Base-by-base conservation (phyloP, 2,888 invertebrate species). In the Blastobasis adustella region DNA sequence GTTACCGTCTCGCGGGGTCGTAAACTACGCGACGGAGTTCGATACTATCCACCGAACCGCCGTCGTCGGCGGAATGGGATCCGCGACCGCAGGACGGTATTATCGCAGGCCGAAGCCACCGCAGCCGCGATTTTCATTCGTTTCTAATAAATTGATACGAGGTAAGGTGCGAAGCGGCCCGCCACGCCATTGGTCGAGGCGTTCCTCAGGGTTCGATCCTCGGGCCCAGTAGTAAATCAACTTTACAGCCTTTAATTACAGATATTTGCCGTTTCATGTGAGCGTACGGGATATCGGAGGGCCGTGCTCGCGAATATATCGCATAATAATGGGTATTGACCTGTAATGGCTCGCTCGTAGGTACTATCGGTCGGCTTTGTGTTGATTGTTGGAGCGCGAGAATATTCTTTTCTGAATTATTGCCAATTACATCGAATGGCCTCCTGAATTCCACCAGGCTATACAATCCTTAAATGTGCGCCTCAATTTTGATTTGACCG, bases 241-340 rank as follows among this genome's bases (percentile, higher is more conserved):
- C 82, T 88, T 88, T 88, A 88, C 87, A 87, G 80, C 87, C 85
- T 85, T 86, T 87, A 88, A 88, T 88, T 88, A 87, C 87, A 88
- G 79, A 86, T 85, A 87, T 88, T 88, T 85, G 84, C 87, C 82
- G 77, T 86, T 85, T 84, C 81, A 83, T 84, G 81, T 76, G 79
- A 82, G 78, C 69, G 82, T 77, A 76, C 76, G 82, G 79, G 80
- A 79, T 84, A 86, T 86, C 85, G 79, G 79, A 79, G 84, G 81
- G 84, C 79, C 69, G 83, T 71, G 84, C 84, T 84, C 82, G 85
- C 85, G 81, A 87, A 87, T 87, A 87, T 86, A 88, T 88, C 82
- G 85, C 80, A 82, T 88, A 88, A 88, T 88, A 88, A 88, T 87
- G 86, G 87, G 83, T 86, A 87, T 86, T 87, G 87, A 86, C 81